Evolutionary conservation across 1,140 invertebrate genomes (phyloP), one percentile per base, ranked within the genome.

Genomic region (Aethina tumida): DNA sequence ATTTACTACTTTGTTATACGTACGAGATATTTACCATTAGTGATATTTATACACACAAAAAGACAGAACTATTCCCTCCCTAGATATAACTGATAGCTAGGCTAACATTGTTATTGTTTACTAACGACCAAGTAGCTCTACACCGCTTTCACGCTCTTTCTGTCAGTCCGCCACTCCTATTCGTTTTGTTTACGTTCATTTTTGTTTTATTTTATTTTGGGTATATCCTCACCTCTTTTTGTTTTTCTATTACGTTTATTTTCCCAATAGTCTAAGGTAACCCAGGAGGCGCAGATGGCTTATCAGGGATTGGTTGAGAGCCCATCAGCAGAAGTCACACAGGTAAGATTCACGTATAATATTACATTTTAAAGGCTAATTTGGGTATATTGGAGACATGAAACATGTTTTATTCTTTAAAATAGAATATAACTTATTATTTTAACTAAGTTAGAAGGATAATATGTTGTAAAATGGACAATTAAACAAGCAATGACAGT

Each of bases 281-380:
- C 80, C n/a, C 76, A 81, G 45, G 81, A 86, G 53, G 79, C 88
- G 19, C 88, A 90, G 55, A 79, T 87, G 56, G 92, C 89, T 0
- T 97, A 96, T 68, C 85, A 88, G 56, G 82, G 81, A 48, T 66
- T 97, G 19, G 87, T 97, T 22, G 89, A 93, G 49, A 79, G 22
- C 36, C 66, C 12, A 32, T 58, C 52, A 15, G 36, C 42, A 16
- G 55, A 55, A 38, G 45, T 55, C 16, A 41, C 49, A 10, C 56
- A 58, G 47, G 56, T 58, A 45, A 40, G 42, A 21, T 20, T 20
- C 19, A 41, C 13, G 14, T 17, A 37, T 30, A 37, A 17, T 15
- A 35, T 20, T n/a, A n/a, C n/a, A 7, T 8, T 8, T 8, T 24
- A 24, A 24, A 24, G 12, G 7, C n/a, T 8, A 24, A 24, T 24